These are phyloP conservation scores for Clepsis dumicolana DNA, from an alignment of 2,888 invertebrate species.

Conservation along the genomic window DNA sequence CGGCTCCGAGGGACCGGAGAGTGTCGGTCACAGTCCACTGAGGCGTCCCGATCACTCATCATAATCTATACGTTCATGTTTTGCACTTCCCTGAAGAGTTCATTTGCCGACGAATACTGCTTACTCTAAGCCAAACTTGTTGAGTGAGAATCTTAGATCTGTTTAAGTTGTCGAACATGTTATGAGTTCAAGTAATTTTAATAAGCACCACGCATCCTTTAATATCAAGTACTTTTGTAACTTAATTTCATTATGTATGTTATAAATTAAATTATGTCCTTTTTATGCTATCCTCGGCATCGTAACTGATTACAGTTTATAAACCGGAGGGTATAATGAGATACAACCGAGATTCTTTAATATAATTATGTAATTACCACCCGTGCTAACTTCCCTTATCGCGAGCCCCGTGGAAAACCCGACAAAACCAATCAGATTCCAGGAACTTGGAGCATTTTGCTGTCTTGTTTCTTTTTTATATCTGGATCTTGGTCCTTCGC, in stretches of 20 bases:
- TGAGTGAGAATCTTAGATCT: constrained; percentile 17
- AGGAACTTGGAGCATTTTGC: constrained; percentile 27
- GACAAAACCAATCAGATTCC: constrained; percentile 34
- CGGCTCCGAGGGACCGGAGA: constrained; percentile 67
- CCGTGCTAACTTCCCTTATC: constrained; percentile 39
- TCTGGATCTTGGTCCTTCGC: not conserved
- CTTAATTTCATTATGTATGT: not conserved
- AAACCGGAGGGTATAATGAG: constrained; percentile 36
- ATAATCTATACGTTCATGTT: constrained; percentile 42
- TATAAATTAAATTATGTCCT: not conserved
- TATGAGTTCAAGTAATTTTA: constrained; percentile 6
- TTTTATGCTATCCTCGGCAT: not conserved
- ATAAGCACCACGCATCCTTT: not conserved
- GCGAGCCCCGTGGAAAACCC: constrained; percentile 33
- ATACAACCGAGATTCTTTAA: constrained; percentile 36
- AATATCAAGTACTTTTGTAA: not conserved
- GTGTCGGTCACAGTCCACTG: constrained; percentile 69
- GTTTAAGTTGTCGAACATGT: constrained; percentile 14
- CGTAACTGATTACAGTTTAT: constrained; percentile 23
- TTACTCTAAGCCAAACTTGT: constrained; percentile 14
- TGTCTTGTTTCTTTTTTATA: constrained; percentile 7
- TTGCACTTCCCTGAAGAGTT: constrained; percentile 41
- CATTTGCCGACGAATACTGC: constrained; percentile 14
- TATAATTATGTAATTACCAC: constrained; percentile 40
- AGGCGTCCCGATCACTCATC: constrained; percentile 48